Conservation (phyloP, 2,113 vertebrate species). For the Colaptes auratus region DNA sequence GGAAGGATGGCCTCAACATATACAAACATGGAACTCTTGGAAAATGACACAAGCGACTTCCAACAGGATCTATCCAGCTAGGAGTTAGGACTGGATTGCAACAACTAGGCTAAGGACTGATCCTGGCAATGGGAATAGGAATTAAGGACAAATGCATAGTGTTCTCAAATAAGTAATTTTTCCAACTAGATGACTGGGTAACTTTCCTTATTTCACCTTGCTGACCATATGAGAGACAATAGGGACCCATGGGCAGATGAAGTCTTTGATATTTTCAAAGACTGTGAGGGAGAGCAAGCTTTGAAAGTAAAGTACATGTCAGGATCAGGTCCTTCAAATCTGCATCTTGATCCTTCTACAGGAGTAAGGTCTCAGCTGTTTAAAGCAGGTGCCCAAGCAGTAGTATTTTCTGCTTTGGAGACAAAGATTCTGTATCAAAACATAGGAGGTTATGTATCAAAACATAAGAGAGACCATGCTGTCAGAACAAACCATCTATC, state of each 20-base stretch:
- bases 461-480: neutral
- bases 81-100: neutral
- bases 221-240: neutral
- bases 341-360: neutral
- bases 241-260: neutral
- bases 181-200: neutral
- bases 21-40: fast-evolving
- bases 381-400: neutral
- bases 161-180: neutral
- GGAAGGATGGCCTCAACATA: neutral
- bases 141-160: neutral
- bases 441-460: neutral
- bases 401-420: neutral
- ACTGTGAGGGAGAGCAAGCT: neutral
- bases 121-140: fast-evolving
- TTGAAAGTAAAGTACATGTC: neutral
- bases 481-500: neutral
- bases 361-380: neutral
- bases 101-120: neutral
- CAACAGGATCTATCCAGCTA: neutral
- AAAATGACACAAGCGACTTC: neutral
- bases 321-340: neutral
- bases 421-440: neutral
- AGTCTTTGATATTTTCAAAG: neutral
- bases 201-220: neutral